Evolutionary conservation across 2,797 vertebrate species (phyloP), one percentile per base, ranked within the genome.

Genomic region (Coluber constrictor): DNA sequence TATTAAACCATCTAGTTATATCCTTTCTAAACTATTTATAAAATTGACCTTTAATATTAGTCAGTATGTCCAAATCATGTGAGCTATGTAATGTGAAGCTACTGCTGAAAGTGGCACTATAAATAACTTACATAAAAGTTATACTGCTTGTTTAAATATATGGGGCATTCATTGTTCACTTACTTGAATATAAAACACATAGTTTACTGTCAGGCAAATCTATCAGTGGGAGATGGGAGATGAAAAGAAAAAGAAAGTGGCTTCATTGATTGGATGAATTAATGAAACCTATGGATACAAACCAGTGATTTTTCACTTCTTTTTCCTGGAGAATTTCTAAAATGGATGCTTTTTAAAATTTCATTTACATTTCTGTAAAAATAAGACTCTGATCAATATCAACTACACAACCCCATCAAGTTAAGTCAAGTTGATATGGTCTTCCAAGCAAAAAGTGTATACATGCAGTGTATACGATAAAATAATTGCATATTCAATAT

Each of bases 111-210:
- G 88, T 92, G 55, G 83, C 88, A 37, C 5, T 92, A 63, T 74
- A 74, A 56, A 60, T 91, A 88, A 83, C 66, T n/a, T 37, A 91
- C 18, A 15, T 61, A 55, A 47, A 66, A 90, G 88, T 94, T 94
- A 83, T 90, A 55, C 8, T 92, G 93, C 66, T 70, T 88, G 43
- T 83, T 88, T 94, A 92, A 94, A 94, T 87, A 61, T 88, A 90
- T 92, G 86, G 57, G 23, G 56, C 63, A 94, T 88, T 86, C n/a
- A 43, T 92, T 90, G 87, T 74, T 91, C 83, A 92, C 32, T 90
- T 92, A 60, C 88, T 87, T 88, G 61, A 90, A 32, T 61, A 25
- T 47, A 90, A 51, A 90, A 27, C 37, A 47, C n/a, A 55, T 74
- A 25, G n/a, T 92, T 92, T 90, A 87, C 56, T 83, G 86, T 63